Conservation (phyloP, 2,888 invertebrate species). For the Romanomermis culicivorax region DNA sequence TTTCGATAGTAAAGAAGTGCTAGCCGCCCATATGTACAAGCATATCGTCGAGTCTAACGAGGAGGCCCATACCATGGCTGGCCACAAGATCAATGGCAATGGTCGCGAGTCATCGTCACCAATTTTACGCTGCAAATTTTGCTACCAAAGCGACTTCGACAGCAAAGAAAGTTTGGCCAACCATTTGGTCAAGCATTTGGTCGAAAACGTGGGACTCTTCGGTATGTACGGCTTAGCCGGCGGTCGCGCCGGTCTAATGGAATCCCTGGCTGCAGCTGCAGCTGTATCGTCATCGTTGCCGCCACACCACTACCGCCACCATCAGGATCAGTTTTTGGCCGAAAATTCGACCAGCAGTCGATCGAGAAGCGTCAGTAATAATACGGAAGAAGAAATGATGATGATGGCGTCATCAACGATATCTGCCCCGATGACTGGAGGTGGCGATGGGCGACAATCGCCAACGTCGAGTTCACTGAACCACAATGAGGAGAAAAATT, state of each 20-base stretch:
- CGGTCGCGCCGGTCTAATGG: background rate
- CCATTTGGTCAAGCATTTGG: conserved; percentile 31
- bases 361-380: background rate
- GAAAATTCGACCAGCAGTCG: background rate
- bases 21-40: background rate
- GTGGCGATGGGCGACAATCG: conserved; percentile 24
- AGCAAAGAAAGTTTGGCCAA: conserved; percentile 25
- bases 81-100: background rate
- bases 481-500: background rate
- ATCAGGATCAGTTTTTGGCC: background rate
- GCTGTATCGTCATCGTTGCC: background rate
- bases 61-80: background rate
- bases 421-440: background rate
- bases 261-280: background rate
- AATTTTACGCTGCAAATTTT: conserved; percentile 29
- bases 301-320: background rate
- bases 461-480: conserved; percentile 8
- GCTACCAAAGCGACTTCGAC: conserved; percentile 28
- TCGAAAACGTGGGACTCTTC: conserved; percentile 28
- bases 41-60: background rate
- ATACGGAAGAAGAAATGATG: too few relatives aligned
- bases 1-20: background rate
- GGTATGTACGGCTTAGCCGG: background rate
- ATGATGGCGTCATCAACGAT: too few relatives aligned
- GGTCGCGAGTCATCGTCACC: background rate